Conservation (phyloP, 1,140 invertebrate genomes). For the Coptotermes formosanus region DNA sequence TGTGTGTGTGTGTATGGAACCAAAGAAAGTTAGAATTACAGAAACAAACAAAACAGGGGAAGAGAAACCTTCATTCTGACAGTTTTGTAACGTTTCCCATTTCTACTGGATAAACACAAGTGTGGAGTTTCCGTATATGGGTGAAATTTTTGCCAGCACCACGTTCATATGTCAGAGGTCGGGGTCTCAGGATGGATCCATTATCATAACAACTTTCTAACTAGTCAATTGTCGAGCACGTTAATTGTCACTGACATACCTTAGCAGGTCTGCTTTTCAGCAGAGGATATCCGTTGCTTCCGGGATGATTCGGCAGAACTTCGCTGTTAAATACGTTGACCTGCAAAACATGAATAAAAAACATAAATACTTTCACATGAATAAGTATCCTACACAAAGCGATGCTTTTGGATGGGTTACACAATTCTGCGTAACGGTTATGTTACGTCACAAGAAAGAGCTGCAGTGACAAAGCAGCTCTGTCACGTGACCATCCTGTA, state of each 20-base stretch:
- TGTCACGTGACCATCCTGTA: no score
- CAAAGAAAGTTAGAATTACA: no score
- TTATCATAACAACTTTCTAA: background rate
- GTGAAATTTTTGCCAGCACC: no score
- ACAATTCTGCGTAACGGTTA: background rate
- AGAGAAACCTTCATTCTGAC: no score
- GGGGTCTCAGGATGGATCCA: background rate
- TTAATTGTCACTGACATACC: background rate
- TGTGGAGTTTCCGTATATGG: no score
- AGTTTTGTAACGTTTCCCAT: no score
- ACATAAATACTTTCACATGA: background rate
- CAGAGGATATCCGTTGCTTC: background rate
- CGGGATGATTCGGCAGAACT: background rate
- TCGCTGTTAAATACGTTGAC: background rate
- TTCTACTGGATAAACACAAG: no score
- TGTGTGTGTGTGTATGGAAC: no score
- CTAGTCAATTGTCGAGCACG: no score
- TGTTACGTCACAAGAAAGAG: background rate
- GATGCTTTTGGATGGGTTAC: background rate
- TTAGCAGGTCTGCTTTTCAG: background rate
- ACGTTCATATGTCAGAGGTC: background rate
- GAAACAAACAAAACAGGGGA: no score
- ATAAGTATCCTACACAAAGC: background rate
- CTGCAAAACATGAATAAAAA: background rate
- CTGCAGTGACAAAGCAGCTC: background rate